Evolutionary conservation across 2,797 vertebrate species (phyloP).

Genomic region (Geotrypetes seraphini): DNA sequence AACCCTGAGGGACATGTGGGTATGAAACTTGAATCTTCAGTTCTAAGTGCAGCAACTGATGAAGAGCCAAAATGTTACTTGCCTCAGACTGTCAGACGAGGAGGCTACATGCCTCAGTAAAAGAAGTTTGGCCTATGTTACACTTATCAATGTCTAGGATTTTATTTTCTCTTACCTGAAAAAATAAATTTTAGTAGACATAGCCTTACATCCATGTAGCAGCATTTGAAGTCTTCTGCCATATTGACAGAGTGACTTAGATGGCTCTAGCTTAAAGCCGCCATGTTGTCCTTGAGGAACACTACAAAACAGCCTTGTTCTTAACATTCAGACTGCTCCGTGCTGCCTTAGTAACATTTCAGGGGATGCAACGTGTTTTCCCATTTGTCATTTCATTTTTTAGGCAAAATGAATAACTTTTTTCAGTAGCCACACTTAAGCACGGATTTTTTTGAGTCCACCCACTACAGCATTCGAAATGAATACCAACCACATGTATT

Average conservation of each 20-base stretch:
- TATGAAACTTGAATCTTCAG: slow-evolving; percentile 25
- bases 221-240: slow-evolving; percentile 20
- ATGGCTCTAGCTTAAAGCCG: slow-evolving; percentile 15
- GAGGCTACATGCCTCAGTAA: slow-evolving; percentile 81
- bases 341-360: too few species aligned
- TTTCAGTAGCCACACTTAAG: too few species aligned
- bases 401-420: too few species aligned
- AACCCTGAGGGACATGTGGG: slow-evolving; percentile 29
- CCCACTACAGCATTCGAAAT: too few species aligned
- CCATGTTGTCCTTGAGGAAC: slow-evolving; percentile 29
- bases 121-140: slow-evolving; percentile 19
- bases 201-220: slow-evolving; percentile 24
- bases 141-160: slow-evolving; percentile 17
- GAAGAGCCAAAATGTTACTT: slow-evolving; percentile 66
- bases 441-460: too few species aligned
- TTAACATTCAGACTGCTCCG: too few species aligned
- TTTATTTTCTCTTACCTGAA: slow-evolving; percentile 13
- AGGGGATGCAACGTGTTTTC: too few species aligned
- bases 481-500: too few species aligned
- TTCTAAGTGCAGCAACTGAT: slow-evolving; percentile 14
- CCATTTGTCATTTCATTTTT: too few species aligned
- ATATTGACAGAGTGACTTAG: slow-evolving; percentile 9
- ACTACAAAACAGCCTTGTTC: slow-evolving; percentile 57
- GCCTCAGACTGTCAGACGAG: slow-evolving; percentile 67
- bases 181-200: slow-evolving; percentile 31